Conservation (phyloP, 1,140 invertebrate species). For the Diprion similis region DNA sequence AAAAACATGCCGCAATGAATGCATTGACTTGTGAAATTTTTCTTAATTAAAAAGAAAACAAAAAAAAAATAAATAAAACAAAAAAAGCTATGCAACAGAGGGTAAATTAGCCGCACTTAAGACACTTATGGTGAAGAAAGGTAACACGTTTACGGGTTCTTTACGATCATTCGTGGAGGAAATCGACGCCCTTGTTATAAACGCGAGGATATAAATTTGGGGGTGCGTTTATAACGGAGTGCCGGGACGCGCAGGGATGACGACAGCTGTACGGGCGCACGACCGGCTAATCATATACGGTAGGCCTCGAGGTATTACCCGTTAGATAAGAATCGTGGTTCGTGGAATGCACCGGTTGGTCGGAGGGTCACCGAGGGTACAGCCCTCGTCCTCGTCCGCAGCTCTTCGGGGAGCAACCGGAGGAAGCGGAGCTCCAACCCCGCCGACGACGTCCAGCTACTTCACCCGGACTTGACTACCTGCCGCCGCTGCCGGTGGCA, state of each 20-base stretch:
- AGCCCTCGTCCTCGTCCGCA: neutral
- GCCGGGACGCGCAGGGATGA: neutral
- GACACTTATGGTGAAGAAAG: too few relatives aligned
- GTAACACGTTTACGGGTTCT: too few relatives aligned
- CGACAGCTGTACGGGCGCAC: slow-evolving; percentile 4
- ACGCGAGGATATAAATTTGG: neutral
- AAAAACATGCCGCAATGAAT: too few relatives aligned
- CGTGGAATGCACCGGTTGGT: slow-evolving; percentile 12
- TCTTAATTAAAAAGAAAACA: too few relatives aligned
- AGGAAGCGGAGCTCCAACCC: neutral
- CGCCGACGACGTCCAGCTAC: neutral
- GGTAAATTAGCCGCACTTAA: too few relatives aligned
- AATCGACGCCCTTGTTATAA: neutral
- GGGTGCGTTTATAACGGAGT: neutral
- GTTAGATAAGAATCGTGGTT: slow-evolving; percentile 5
- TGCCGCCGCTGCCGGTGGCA: slow-evolving; percentile 4
- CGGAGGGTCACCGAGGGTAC: neutral
- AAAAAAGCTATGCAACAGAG: too few relatives aligned
- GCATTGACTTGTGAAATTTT: too few relatives aligned
- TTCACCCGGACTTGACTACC: slow-evolving; percentile 9
- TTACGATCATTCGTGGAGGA: too few relatives aligned
- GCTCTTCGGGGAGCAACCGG: neutral
- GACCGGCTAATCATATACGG: slow-evolving; percentile 10
- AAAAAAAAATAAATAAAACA: too few relatives aligned
- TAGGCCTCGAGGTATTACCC: slow-evolving; percentile 8